phyloP scores from a whole-genome alignment of 2,797 vertebrate species.

The Ceryle rudis region DNA sequence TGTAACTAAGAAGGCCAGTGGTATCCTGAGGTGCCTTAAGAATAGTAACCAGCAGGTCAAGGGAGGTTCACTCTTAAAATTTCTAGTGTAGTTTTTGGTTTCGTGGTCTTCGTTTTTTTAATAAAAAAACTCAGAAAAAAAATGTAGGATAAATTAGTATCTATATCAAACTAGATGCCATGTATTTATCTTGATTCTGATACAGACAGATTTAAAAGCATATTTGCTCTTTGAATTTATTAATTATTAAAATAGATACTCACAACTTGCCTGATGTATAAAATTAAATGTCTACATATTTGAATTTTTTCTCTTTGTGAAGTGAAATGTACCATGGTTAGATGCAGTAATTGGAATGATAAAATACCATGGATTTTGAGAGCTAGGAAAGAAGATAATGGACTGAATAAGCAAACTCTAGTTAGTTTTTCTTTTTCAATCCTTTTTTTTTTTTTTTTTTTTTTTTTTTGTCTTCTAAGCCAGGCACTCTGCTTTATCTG shows the following conservation, averaged over 20 bases:
- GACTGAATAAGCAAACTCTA: background rate
- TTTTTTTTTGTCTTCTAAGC: background rate
- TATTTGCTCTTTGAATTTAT: background rate
- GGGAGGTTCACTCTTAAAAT: background rate
- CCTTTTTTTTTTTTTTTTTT: accelerated
- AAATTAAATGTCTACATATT: background rate
- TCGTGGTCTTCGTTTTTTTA: background rate
- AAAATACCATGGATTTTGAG: background rate
- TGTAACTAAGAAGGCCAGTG: too few species aligned
- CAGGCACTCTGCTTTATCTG: background rate
- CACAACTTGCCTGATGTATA: background rate
- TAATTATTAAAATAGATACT: background rate
- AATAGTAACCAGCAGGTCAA: too few species aligned
- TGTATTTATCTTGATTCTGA: background rate
- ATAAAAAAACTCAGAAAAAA: background rate
- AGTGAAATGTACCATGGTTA: background rate
- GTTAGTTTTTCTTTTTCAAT: too few species aligned
- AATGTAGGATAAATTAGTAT: background rate
- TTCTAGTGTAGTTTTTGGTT: background rate
- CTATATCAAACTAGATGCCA: background rate
- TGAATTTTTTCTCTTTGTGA: background rate
- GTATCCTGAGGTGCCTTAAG: too few species aligned
- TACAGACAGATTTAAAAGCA: background rate
- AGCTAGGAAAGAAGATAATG: background rate
- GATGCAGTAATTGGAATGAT: background rate